Conservation (phyloP, 1,140 invertebrate species). For the Ceratina calcarata region DNA sequence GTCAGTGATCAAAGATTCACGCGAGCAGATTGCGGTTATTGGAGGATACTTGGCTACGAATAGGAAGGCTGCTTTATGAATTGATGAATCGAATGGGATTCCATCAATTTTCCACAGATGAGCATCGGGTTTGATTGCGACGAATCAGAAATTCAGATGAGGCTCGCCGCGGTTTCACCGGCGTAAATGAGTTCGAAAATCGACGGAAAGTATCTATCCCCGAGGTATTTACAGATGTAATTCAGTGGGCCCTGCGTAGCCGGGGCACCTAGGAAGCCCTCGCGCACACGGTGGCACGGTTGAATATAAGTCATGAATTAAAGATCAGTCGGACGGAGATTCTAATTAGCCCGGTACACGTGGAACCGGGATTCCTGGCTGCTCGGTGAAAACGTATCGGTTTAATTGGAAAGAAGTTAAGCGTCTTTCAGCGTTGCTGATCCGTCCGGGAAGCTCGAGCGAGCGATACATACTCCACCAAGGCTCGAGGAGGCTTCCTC, state of each 20-base stretch:
- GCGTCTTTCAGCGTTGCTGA: constrained; percentile 12
- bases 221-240: neutral
- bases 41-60: neutral
- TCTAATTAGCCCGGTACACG: constrained; percentile 48
- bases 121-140: constrained; percentile 28
- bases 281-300: constrained; percentile 1
- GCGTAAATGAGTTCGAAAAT: neutral
- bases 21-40: too few species aligned
- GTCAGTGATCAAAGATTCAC: too few species aligned
- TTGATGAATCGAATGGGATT: constrained; percentile 31
- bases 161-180: neutral
- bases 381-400: constrained; percentile 44
- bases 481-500: neutral
- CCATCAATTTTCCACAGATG: constrained; percentile 14
- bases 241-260: neutral
- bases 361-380: constrained; percentile 31
- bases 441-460: neutral
- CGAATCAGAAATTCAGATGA: constrained; percentile 37
- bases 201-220: neutral
- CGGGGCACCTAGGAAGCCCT: constrained; percentile 2
- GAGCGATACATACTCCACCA: neutral
- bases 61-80: constrained; percentile 16
- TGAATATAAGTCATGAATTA: constrained; percentile 52
- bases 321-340: constrained; percentile 50
- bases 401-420: constrained; percentile 45